A percentile compares a stretch with the other conserved stretches of the same genome.
These are phyloP conservation scores for Dichetophora obliterata DNA, from an alignment of 2,888 invertebrate genomes.

Conservation along the genomic window DNA sequence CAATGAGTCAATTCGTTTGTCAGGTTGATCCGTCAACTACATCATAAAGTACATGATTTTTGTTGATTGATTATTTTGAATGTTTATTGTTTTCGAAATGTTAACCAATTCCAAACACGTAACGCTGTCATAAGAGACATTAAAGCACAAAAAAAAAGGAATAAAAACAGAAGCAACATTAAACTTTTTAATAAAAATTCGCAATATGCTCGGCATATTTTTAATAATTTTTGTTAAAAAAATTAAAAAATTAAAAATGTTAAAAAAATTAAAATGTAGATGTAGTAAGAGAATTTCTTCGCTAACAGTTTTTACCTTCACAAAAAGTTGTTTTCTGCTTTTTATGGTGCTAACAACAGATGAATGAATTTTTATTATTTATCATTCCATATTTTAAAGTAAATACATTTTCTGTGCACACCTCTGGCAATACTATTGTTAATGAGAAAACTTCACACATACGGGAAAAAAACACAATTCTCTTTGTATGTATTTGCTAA, in stretches of 20 bases:
- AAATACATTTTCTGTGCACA: background rate
- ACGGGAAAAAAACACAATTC: background rate
- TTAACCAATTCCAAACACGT: too few relatives aligned
- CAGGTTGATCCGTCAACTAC: background rate
- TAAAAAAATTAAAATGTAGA: too few relatives aligned
- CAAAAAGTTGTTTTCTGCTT: too few relatives aligned
- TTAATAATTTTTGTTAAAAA: too few relatives aligned
- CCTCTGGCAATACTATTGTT: constrained; percentile 5
- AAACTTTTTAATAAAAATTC: background rate
- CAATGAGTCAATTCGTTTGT: background rate
- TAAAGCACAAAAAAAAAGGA: background rate
- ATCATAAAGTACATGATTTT: background rate
- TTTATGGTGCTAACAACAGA: too few relatives aligned
- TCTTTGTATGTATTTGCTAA: background rate
- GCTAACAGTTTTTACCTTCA: too few relatives aligned
- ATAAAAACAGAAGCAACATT: background rate
- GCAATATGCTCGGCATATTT: background rate
- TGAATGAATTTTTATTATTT: background rate
- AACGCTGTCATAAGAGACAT: background rate
- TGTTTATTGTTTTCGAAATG: background rate
- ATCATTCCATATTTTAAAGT: background rate
- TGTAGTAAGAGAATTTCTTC: too few relatives aligned
- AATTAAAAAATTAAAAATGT: too few relatives aligned
- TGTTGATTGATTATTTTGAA: background rate
- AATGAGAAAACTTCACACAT: constrained; percentile 1